Conservation (phyloP, 2,888 invertebrate genomes). For the Zele albiditarsus region DNA sequence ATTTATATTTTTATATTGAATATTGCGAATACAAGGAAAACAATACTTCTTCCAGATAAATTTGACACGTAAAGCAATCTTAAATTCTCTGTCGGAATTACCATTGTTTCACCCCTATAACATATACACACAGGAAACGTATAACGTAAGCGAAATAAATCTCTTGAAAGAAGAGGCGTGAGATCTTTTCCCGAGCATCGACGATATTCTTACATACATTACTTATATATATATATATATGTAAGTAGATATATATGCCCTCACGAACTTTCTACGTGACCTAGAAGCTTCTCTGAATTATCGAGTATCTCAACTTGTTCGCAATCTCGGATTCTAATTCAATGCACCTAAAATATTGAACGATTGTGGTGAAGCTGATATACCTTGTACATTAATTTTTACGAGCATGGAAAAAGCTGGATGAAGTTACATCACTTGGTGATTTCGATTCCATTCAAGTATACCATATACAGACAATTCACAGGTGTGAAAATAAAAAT, state of each 20-base stretch:
- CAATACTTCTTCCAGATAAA: conserved; percentile 34
- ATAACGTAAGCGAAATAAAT: conserved; percentile 38
- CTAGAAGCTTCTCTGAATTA: conserved; percentile 18
- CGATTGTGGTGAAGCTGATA: neutral
- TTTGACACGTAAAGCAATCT: conserved; percentile 20
- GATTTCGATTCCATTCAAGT: conserved; percentile 44
- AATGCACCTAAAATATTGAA: conserved; percentile 47
- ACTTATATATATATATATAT: neutral
- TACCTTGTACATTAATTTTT: conserved; percentile 25
- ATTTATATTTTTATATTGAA: neutral
- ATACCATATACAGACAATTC: neutral
- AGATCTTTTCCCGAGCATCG: conserved; percentile 33
- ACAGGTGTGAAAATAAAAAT: neutral
- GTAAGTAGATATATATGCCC: neutral
- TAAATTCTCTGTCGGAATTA: conserved; percentile 8
- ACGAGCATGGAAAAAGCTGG: neutral
- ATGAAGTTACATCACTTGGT: conserved; percentile 38
- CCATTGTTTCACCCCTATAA: neutral
- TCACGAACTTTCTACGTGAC: neutral
- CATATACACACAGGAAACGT: neutral
- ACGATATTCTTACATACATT: conserved; percentile 33
- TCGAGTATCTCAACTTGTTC: conserved; percentile 26
- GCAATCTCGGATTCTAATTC: conserved; percentile 49
- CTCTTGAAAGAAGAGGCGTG: conserved; percentile 21
- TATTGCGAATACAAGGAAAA: conserved; percentile 11